Evolutionary conservation across 2,888 invertebrate species (phyloP).

Genomic region (Myopa tessellatipennis): DNA sequence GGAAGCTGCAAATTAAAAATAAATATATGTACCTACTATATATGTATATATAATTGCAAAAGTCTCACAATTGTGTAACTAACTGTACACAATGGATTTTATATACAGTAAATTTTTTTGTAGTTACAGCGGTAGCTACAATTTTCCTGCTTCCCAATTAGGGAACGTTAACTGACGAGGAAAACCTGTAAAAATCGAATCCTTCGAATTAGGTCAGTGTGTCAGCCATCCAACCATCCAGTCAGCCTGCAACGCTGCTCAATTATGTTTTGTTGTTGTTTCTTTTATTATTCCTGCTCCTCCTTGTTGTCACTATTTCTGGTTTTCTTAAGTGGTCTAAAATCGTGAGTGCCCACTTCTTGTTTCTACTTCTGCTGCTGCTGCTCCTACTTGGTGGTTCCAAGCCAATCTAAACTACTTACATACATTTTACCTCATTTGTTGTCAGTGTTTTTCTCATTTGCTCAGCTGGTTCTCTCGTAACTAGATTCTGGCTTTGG

Average conservation of each 20-base stretch:
- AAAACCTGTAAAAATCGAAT: conserved; percentile 58
- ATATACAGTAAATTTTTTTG: too few species aligned
- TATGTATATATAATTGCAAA: too few species aligned
- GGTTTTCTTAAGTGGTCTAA: neutral
- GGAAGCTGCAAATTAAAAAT: too few species aligned
- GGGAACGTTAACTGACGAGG: neutral
- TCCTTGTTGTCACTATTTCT: neutral
- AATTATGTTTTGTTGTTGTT: conserved; percentile 11
- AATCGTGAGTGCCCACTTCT: neutral
- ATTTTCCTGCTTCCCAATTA: conserved; percentile 18
- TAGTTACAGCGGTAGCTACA: conserved; percentile 11
- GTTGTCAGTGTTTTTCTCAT: neutral
- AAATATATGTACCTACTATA: too few species aligned
- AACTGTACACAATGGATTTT: too few species aligned
- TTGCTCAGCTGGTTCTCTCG: neutral
- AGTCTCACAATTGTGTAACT: too few species aligned
- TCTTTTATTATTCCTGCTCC: conserved; percentile 12
- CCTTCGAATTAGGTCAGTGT: conserved; percentile 62
- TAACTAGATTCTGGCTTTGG: neutral
- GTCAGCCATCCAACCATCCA: conserved; percentile 54
- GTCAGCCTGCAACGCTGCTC: conserved; percentile 21
- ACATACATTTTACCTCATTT: conserved; percentile 17
- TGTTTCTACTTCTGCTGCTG: neutral
- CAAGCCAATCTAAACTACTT: conserved; percentile 6
- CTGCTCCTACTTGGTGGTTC: neutral